Evolutionary conservation across 2,113 vertebrate species (phyloP).

Genomic region (Cygnus atratus): DNA sequence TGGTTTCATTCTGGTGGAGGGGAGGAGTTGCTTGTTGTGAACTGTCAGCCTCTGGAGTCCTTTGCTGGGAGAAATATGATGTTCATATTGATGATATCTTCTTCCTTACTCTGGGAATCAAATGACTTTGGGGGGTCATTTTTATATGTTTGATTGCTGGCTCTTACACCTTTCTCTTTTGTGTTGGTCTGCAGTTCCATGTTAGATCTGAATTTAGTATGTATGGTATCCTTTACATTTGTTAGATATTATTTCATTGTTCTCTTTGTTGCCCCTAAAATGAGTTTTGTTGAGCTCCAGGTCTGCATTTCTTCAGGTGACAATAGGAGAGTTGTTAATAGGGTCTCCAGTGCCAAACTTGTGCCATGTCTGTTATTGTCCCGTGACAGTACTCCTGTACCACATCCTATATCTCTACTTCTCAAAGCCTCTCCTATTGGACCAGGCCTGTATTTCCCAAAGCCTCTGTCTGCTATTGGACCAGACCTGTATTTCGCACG

Average conservation of each 20-base stretch:
- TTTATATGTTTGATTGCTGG: neutral
- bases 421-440: neutral
- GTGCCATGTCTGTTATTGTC: neutral
- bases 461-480: neutral
- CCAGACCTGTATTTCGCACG: neutral
- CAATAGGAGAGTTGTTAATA: neutral
- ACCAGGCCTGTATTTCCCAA: neutral
- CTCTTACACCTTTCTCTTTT: neutral
- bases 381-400: neutral
- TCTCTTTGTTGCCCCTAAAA: neutral
- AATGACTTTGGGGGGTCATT: neutral
- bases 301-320: neutral
- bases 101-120: neutral
- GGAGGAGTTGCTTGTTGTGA: neutral
- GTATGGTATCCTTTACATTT: neutral
- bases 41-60: neutral
- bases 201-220: neutral
- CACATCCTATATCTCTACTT: neutral
- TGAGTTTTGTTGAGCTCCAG: rapidly evolving
- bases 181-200: neutral
- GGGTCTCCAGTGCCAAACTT: neutral
- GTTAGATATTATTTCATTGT: neutral
- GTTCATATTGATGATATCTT: neutral
- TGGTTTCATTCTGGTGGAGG: neutral
- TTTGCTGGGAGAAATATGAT: neutral